phyloP scores from a whole-genome alignment of 2,113 vertebrate genomes.

The Halichoerus grypus region DNA sequence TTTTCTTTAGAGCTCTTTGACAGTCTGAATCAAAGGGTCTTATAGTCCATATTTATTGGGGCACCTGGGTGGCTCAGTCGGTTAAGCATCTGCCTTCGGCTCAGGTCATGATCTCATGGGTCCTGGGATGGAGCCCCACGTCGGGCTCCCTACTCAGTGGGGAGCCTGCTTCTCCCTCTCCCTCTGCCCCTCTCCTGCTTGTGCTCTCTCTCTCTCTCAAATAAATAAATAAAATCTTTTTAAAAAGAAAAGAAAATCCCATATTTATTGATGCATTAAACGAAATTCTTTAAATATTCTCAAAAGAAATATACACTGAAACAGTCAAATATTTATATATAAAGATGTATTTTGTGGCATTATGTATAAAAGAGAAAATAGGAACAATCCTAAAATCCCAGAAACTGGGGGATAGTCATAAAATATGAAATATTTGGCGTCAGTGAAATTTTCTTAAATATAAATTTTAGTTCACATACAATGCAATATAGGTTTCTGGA shows the following conservation, averaged over 20 bases:
- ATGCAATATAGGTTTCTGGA: background rate
- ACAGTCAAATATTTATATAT: background rate
- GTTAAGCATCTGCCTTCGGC: background rate
- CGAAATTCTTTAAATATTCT: background rate
- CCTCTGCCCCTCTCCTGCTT: background rate
- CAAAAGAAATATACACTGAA: background rate
- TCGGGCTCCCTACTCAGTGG: background rate
- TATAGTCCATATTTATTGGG: background rate
- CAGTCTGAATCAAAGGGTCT: background rate
- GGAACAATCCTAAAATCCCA: background rate
- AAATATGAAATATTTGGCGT: background rate
- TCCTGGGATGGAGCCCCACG: background rate
- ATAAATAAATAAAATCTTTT: background rate
- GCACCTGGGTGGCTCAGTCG: background rate
- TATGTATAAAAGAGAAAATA: background rate
- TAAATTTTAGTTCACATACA: background rate
- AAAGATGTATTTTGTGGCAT: background rate
- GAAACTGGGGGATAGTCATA: background rate
- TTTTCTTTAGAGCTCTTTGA: background rate
- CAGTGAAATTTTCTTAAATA: background rate
- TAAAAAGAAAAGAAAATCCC: background rate
- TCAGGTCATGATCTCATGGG: background rate
- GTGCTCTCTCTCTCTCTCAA: background rate
- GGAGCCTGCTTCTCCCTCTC: background rate
- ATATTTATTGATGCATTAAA: background rate